These are phyloP conservation scores for Drosophila setosimentum DNA, from an alignment of 2,888 invertebrate genomes.

Conservation along the genomic window DNA sequence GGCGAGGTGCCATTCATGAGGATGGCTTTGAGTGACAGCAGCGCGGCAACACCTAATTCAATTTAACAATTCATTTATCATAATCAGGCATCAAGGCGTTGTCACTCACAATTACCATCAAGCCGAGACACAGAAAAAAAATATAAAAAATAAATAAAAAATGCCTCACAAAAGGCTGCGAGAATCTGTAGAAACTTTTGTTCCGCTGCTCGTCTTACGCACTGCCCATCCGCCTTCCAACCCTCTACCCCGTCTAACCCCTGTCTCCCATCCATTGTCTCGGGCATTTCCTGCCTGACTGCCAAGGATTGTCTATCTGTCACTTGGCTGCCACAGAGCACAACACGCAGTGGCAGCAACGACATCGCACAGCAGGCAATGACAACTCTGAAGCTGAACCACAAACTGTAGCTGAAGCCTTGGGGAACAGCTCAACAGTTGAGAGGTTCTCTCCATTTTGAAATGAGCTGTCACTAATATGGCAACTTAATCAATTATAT, in stretches of 20 bases:
- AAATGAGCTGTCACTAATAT: neutral
- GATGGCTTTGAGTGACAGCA: conserved; percentile 77
- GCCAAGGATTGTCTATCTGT: conserved; percentile 71
- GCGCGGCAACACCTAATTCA: conserved; percentile 81
- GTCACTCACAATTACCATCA: conserved; percentile 81
- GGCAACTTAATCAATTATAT: too few species aligned
- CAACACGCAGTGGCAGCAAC: conserved; percentile 25
- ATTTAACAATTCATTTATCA: conserved; percentile 83
- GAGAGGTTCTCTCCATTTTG: conserved; percentile 50
- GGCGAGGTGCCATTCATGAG: conserved; percentile 55
- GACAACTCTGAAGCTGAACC: conserved; percentile 32
- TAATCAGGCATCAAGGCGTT: conserved; percentile 81
- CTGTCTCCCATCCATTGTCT: conserved; percentile 36
- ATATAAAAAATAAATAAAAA: neutral
- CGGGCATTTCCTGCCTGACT: conserved; percentile 56
- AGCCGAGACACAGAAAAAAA: conserved; percentile 20
- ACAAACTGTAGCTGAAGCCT: neutral
- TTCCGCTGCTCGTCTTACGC: conserved; percentile 70
- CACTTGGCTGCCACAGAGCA: conserved; percentile 67
- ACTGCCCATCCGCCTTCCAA: conserved; percentile 5
- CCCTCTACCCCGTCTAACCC: neutral
- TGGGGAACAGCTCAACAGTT: conserved; percentile 42
- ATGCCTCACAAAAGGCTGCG: conserved; percentile 46
- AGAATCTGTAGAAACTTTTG: conserved; percentile 44
- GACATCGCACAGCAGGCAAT: conserved; percentile 42